Conservation (phyloP, 2,113 vertebrate species). For the Pagrus major region DNA sequence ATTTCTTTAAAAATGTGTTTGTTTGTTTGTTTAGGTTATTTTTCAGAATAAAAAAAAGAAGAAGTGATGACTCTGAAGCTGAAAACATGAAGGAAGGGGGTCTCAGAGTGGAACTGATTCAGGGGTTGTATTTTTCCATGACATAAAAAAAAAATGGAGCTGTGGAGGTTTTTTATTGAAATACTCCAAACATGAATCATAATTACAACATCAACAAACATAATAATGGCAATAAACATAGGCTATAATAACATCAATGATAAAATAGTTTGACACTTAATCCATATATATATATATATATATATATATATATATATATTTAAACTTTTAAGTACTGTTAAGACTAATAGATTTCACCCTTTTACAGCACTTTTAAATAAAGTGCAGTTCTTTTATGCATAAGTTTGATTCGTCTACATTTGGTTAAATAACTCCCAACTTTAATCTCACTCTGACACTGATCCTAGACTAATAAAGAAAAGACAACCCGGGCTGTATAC, state of each 20-base stretch:
- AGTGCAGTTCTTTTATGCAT: too few species aligned
- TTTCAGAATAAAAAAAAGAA: not conserved
- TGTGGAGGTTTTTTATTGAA: not conserved
- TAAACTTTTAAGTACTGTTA: too few species aligned
- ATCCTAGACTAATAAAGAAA: not conserved
- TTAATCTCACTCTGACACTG: not conserved
- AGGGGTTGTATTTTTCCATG: conserved; percentile 8
- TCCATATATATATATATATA: too few species aligned
- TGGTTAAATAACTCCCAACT: not conserved
- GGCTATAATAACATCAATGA: not conserved
- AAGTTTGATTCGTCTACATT: not conserved
- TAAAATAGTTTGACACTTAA: too few species aligned
- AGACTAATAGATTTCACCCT: too few species aligned
- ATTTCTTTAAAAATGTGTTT: not conserved
- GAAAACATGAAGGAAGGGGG: not conserved
- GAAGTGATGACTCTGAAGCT: not conserved
- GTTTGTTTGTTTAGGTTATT: not conserved
- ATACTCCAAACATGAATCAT: too few species aligned
- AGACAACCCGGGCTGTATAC: not conserved
- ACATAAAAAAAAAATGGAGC: not conserved
- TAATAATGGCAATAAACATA: not conserved
- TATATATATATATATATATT: too few species aligned
- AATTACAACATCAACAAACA: not conserved
- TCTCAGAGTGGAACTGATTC: not conserved
- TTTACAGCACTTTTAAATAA: too few species aligned